phyloP scores from a whole-genome alignment of 2,113 vertebrate species.

The Gopherus evgoodei region DNA sequence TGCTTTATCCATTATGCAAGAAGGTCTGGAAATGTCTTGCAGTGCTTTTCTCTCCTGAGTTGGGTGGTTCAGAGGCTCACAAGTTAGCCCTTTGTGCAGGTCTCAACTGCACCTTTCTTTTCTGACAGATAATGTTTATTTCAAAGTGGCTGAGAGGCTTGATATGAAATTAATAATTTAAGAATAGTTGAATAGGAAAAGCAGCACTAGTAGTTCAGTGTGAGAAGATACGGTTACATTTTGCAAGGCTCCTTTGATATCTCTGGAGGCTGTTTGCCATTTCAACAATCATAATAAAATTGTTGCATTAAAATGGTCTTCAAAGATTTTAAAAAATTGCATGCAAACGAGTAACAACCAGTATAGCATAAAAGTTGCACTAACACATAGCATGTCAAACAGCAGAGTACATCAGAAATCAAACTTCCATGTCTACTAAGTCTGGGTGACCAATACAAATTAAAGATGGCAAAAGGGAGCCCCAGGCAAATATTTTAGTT shows the following conservation, averaged over 20 bases:
- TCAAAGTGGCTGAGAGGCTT: neutral
- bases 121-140: neutral
- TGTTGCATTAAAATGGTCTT: neutral
- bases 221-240: neutral
- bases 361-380: neutral
- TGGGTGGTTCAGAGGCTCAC: too few relatives aligned
- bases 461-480: too few relatives aligned
- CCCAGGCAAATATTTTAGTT: neutral
- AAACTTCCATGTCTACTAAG: neutral
- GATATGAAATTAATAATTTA: neutral
- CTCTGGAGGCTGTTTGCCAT: rapidly evolving
- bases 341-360: neutral
- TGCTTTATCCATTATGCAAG: too few relatives aligned
- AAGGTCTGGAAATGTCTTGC: too few relatives aligned
- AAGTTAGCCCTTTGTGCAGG: neutral
- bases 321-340: neutral
- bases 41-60: neutral
- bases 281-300: neutral
- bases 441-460: neutral
- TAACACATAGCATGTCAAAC: neutral
- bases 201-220: too few relatives aligned
- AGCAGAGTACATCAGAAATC: neutral
- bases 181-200: neutral
- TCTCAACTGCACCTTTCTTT: rapidly evolving
- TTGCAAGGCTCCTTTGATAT: neutral